These are phyloP conservation scores for Hermetia illucens DNA, from an alignment of 1,140 invertebrate genomes.

Conservation along the genomic window DNA sequence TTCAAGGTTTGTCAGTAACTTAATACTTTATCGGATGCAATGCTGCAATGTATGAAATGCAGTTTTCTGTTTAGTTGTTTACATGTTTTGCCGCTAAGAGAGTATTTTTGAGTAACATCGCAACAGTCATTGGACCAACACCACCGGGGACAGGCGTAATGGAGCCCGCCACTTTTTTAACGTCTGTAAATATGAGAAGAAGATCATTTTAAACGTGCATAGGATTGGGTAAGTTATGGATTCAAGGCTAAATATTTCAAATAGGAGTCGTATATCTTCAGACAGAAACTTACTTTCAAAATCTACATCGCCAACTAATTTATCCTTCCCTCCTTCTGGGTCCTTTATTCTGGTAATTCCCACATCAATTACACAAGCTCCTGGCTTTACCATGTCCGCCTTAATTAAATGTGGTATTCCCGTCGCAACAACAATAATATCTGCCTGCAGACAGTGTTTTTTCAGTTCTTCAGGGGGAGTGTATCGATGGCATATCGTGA, in stretches of 20 bases:
- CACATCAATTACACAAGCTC: constrained; percentile 78
- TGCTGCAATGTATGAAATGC: too few relatives aligned
- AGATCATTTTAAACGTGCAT: too few relatives aligned
- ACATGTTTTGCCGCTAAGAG: constrained; percentile 46
- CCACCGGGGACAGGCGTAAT: constrained; percentile 80
- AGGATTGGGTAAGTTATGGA: too few relatives aligned
- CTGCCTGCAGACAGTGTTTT: constrained; percentile 53
- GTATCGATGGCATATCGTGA: constrained; percentile 74
- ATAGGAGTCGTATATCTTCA: too few relatives aligned
- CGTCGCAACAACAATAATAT: constrained; percentile 69
- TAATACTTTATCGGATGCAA: too few relatives aligned
- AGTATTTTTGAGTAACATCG: constrained; percentile 79
- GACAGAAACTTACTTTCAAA: constrained; percentile 50
- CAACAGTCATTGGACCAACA: constrained; percentile 80
- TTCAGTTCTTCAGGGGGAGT: constrained; percentile 64
- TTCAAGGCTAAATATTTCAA: too few relatives aligned
- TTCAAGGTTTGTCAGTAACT: too few relatives aligned
- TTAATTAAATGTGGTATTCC: constrained; percentile 67
- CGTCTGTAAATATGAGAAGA: constrained; percentile 37
- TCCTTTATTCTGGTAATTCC: constrained; percentile 63
- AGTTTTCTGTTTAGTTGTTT: neutral
- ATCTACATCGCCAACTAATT: constrained; percentile 79
- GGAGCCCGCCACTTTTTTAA: constrained; percentile 57
- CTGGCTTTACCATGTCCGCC: constrained; percentile 75
- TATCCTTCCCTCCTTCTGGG: constrained; percentile 45